A percentile compares a stretch with the other conserved stretches of the same genome.
Conservation (phyloP, 2,113 vertebrate species). For the Saimiri boliviensis region DNA sequence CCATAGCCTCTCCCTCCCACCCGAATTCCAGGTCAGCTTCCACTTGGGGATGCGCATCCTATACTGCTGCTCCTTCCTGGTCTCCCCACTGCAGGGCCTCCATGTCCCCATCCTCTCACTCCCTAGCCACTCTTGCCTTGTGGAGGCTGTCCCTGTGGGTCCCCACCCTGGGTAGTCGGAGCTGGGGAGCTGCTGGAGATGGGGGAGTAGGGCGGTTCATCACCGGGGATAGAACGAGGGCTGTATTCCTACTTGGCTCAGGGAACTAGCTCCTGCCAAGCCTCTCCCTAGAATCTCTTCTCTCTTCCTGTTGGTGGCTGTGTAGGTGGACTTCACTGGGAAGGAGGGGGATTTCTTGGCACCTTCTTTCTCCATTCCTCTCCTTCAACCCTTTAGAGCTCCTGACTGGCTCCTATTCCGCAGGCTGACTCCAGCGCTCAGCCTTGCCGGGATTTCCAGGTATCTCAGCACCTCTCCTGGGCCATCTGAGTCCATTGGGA, state of each 20-base stretch:
- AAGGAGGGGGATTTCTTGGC: constrained; percentile 31
- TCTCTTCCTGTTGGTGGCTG: neutral
- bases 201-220: neutral
- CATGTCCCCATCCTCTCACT: neutral
- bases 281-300: neutral
- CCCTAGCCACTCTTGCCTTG: neutral
- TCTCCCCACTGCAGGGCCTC: neutral
- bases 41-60: fast-evolving
- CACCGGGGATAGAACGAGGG: neutral
- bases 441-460: neutral
- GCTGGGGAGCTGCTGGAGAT: neutral
- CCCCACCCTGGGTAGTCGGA: neutral
- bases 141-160: neutral
- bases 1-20: no score
- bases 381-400: neutral
- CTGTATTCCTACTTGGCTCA: neutral
- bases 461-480: neutral
- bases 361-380: neutral
- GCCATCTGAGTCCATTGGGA: neutral
- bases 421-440: neutral
- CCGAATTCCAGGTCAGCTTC: neutral
- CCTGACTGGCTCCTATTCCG: neutral
- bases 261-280: constrained; percentile 41
- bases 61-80: neutral
- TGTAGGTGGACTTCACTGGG: neutral